Evolutionary conservation across 1,140 invertebrate genomes (phyloP).

Genomic region (Brachionus calyciflorus): DNA sequence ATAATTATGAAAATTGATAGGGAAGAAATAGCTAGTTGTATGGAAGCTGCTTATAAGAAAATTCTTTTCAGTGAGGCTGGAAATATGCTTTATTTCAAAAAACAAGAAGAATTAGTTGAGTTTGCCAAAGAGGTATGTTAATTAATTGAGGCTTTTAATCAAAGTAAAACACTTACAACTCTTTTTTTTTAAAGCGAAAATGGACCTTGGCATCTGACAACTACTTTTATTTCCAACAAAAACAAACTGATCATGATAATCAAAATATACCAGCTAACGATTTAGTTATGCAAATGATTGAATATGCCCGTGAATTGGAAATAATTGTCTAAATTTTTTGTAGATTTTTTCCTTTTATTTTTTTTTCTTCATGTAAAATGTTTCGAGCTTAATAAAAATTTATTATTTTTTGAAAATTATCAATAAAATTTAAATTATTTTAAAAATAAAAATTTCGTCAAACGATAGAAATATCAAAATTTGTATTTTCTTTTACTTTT

Average conservation of each 20-base stretch:
- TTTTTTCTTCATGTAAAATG: background rate
- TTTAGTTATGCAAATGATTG: slow-evolving; percentile 85
- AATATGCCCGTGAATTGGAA: slow-evolving; percentile 95
- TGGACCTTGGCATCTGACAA: slow-evolving; percentile 78
- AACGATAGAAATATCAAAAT: too few species aligned
- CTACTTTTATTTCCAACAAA: slow-evolving; percentile 74
- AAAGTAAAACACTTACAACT: slow-evolving; percentile 48
- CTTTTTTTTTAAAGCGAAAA: slow-evolving; percentile 61
- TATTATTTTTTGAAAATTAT: background rate
- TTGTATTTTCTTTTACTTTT: too few species aligned
- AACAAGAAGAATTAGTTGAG: slow-evolving; percentile 53
- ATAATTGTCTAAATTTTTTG: slow-evolving; percentile 82
- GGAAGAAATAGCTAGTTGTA: slow-evolving; percentile 89
- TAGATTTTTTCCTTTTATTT: background rate
- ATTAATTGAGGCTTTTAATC: too few species aligned
- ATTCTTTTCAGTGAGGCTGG: slow-evolving; percentile 82
- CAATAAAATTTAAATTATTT: background rate
- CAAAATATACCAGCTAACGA: slow-evolving; percentile 74
- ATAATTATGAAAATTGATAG: slow-evolving; percentile 50
- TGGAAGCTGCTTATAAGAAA: slow-evolving; percentile 90
- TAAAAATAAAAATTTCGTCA: background rate
- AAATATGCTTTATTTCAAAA: slow-evolving; percentile 80
- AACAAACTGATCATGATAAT: slow-evolving; percentile 66
- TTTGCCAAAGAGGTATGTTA: slow-evolving; percentile 47
- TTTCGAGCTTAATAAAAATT: too few species aligned